Conservation (phyloP, 2,113 vertebrate genomes). For the Corvus moneduloides region DNA sequence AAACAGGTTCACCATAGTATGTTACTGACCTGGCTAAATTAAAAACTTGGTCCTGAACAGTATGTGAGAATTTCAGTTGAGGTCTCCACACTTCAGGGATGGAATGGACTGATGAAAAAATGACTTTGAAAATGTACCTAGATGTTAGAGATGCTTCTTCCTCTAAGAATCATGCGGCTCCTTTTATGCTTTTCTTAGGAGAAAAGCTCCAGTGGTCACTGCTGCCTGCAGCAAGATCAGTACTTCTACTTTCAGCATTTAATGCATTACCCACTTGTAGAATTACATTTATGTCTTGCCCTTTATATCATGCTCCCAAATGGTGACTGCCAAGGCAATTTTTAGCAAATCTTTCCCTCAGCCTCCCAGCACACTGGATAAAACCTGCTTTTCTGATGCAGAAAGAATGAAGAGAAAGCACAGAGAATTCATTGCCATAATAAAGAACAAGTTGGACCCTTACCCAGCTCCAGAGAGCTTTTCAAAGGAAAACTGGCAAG, state of each 20-base stretch:
- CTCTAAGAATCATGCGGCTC: not conserved
- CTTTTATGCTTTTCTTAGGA: not conserved
- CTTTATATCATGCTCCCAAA: not conserved
- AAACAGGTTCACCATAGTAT: not conserved
- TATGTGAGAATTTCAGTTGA: not conserved
- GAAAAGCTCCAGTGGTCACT: not conserved
- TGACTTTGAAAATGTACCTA: not conserved
- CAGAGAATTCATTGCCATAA: not conserved
- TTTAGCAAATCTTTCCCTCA: not conserved
- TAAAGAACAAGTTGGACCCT: not conserved
- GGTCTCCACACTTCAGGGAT: not conserved
- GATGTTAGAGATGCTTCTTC: not conserved
- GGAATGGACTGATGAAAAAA: not conserved
- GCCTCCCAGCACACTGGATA: not conserved
- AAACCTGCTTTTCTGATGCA: not conserved
- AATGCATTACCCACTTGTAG: not conserved
- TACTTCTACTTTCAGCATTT: not conserved
- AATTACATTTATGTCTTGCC: not conserved
- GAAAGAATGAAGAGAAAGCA: not conserved
- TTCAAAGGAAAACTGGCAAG: not conserved
- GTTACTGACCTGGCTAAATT: not conserved
- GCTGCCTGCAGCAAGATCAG: not conserved
- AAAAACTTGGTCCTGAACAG: not conserved
- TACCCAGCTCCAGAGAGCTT: not conserved
- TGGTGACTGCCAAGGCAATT: not conserved